phyloP scores from a whole-genome alignment of 2,888 invertebrate species.

The Caenorhabditis panamensis region DNA sequence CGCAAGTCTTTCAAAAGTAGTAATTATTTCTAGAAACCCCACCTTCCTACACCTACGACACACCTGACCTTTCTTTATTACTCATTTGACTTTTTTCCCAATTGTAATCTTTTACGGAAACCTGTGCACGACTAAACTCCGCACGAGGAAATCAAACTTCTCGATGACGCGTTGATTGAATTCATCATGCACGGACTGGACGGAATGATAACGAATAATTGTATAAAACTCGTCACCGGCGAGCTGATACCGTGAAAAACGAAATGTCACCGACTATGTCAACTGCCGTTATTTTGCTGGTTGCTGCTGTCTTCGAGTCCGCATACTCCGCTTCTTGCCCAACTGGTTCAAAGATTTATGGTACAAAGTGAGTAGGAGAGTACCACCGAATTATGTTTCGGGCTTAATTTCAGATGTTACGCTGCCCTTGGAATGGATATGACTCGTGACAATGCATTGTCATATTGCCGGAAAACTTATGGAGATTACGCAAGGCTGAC shows the following conservation, averaged over 20 bases:
- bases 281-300: slow-evolving; percentile 17
- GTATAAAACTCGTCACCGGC: slow-evolving; percentile 28
- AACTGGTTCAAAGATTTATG: slow-evolving; percentile 39
- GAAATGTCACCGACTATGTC: slow-evolving; percentile 42
- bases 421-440: slow-evolving; percentile 54
- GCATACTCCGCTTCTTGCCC: slow-evolving; percentile 18
- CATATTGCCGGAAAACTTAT: slow-evolving; percentile 45
- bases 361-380: slow-evolving; percentile 48
- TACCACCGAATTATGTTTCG: neutral
- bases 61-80: slow-evolving; percentile 11
- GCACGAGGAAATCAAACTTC: slow-evolving; percentile 39
- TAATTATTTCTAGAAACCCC: no score
- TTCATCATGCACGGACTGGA: slow-evolving; percentile 35
- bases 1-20: no score
- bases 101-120: neutral
- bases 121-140: slow-evolving; percentile 10
- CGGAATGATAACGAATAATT: slow-evolving; percentile 24
- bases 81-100: slow-evolving; percentile 36
- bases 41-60: no score
- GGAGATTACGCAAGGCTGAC: slow-evolving; percentile 42
- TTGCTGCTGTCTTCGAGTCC: slow-evolving; percentile 21
- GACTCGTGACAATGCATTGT: slow-evolving; percentile 42
- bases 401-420: slow-evolving; percentile 51
- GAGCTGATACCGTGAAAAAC: slow-evolving; percentile 26
- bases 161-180: slow-evolving; percentile 43